Evolutionary conservation across 2,113 vertebrate genomes (phyloP), one percentile per base, ranked within the genome.

Genomic region (Mus spicilegus): DNA sequence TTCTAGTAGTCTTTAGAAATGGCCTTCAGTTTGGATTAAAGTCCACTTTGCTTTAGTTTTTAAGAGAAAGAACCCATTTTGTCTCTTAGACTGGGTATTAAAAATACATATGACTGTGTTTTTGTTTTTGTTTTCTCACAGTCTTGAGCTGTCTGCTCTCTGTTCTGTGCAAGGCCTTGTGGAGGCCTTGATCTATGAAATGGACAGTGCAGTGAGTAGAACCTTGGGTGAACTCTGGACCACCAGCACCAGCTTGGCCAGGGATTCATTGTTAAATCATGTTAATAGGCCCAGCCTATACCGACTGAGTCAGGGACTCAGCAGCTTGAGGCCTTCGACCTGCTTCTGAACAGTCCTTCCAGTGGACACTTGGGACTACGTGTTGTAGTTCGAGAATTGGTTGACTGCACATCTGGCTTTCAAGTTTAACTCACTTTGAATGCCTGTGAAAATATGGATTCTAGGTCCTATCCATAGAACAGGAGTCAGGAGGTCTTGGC

Each of bases 101-200:
- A 75, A 93, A 93, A 12, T 22, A 94, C 33, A 2, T 72, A 72
- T 16, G 80, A 17, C 20, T 58, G 2, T 58, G 17, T 92, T 51
- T 51, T 51, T 51, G 6, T 51, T 51, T 58, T 16, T 58, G 17
- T 92, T 87, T 69, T 84, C 10, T 10, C 85, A 17, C 8, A 58
- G 54, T 96, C 70, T 89, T 73, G 46, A 92, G 85, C 85, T 80
- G 19, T 11, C 33, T 77, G 36, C 73, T 82, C 97, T 36, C 20
- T 56, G 49, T 91, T 84, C 5, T 88, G 26, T 61, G 24, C 69
- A 73, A 87, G 63, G 36, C 67, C 58, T 16, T 36, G 16, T 54
- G 73, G 77, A 91, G 46, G 16, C 28, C 51, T 17, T 63, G 65
- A 12, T n/a, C 5, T n/a, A 36, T 70, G 87, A 89, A 65, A 36